Evolutionary conservation across 1,140 invertebrate genomes (phyloP).

Genomic region (Sarcophaga peregrina): DNA sequence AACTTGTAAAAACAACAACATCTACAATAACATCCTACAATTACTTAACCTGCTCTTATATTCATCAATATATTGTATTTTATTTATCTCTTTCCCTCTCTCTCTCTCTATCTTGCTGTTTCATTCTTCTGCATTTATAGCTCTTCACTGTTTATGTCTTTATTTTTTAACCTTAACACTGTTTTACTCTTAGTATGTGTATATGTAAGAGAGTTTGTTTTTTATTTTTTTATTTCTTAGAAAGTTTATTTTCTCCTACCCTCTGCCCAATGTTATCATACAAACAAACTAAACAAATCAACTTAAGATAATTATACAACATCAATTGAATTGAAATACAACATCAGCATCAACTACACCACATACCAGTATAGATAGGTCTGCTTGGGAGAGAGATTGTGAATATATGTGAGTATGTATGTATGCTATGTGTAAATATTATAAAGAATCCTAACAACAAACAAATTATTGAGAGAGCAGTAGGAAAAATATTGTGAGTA

Average conservation of each 20-base stretch:
- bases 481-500: constrained; percentile 2
- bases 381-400: too few species aligned
- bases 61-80: constrained; percentile 4
- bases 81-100: too few species aligned
- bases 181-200: neutral
- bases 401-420: too few species aligned
- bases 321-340: constrained; percentile 53
- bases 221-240: too few species aligned
- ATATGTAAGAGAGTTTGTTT: too few species aligned
- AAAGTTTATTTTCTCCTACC: too few species aligned
- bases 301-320: constrained; percentile 65
- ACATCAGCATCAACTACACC: constrained; percentile 3
- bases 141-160: neutral
- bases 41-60: neutral
- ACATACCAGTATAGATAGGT: too few species aligned
- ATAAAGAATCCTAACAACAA: neutral
- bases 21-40: neutral
- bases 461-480: constrained; percentile 8
- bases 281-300: constrained; percentile 63
- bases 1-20: neutral
- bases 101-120: too few species aligned
- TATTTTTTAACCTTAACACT: neutral
- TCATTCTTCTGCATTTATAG: neutral
- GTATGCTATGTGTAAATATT: constrained; percentile 1
- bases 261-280: neutral